phyloP scores from a whole-genome alignment of 1,140 invertebrate species.

The Choristoneura fumiferana region DNA sequence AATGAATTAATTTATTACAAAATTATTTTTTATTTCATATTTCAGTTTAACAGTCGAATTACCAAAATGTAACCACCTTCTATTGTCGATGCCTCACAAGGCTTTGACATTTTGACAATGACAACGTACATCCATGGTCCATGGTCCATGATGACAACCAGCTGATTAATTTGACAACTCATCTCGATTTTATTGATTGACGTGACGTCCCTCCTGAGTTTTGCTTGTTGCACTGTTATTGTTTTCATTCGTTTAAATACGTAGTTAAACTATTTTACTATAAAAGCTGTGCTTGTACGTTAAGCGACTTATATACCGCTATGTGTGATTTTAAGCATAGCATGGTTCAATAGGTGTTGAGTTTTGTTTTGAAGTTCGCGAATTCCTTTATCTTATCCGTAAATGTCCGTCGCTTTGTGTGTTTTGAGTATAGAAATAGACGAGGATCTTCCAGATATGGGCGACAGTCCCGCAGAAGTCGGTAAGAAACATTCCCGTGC shows the following conservation, averaged over 20 bases:
- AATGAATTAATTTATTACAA: too few relatives aligned
- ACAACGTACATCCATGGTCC: too few relatives aligned
- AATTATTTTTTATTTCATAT: too few relatives aligned
- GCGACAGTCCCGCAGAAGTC: conserved; percentile 49
- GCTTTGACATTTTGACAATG: too few relatives aligned
- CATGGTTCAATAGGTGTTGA: not conserved
- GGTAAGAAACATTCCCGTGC: conserved; percentile 33
- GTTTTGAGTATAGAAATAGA: conserved; percentile 74
- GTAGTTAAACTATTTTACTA: not conserved
- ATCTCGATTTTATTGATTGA: conserved; percentile 15
- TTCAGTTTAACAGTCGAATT: too few relatives aligned
- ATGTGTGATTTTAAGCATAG: not conserved
- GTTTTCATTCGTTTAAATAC: not conserved
- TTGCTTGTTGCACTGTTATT: conserved; percentile 2
- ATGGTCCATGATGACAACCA: conserved; percentile 4
- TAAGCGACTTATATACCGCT: not conserved
- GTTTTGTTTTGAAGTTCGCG: not conserved
- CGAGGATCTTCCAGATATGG: conserved; percentile 71
- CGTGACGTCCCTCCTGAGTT: not conserved
- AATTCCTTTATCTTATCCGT: conserved; percentile 32
- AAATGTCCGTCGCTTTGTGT: conserved; percentile 78
- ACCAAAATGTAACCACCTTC: too few relatives aligned
- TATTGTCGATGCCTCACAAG: too few relatives aligned
- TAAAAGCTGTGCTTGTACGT: not conserved
- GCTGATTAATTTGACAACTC: conserved; percentile 10